Base-by-base conservation (phyloP, 2,113 vertebrate genomes). In the Festucalex cinctus region DNA sequence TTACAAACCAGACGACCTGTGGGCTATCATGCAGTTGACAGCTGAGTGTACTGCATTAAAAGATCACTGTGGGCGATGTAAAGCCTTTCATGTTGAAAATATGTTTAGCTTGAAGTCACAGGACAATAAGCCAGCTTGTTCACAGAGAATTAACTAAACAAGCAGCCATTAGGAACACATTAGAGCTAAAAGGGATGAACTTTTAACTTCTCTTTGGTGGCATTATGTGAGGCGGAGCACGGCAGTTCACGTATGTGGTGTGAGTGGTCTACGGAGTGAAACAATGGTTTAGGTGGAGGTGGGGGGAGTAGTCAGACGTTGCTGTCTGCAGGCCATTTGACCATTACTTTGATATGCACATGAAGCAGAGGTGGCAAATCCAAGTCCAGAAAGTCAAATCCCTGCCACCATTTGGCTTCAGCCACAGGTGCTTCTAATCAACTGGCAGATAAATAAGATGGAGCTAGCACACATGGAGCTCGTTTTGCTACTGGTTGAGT, bases 101-200 rank as follows among this genome's bases (percentile, higher is more conserved):
- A 66, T 83, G 85, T 83, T 83, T 78, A 74, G 74, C 66, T 88
- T 80, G 9, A 36, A 81, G 71, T 81, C 43, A 61, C 28, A 43
- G 73, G 69, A 79, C 74, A 81, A 76, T 49, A 37, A 82, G 77
- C 80, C 70, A 53, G 74, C 58, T 75, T 82, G 81, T 82, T 79
- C 85, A 83, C 85, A 79, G 75, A 80, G 84, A 73, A 85, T 89
- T 90, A 89, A 82, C 87, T 86, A 85, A 89, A 80, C 85, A 82
- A 85, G 84, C 74, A 43, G 60, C 77, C 81, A 86, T 90, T 89
- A 86, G 73, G 78, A 83, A 85, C 80, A 81, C 80, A 90, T 91
- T 87, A 83, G 73, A 0, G 68, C 71, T 85, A 81, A 84, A 77
- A 80, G 72, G 71, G 59, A 78, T 87, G 86, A 90, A 85, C 89